A percentile compares a stretch with the other conserved stretches of the same genome.
Conservation (phyloP, 2,113 vertebrate genomes). For the Lophotis ruficrista region DNA sequence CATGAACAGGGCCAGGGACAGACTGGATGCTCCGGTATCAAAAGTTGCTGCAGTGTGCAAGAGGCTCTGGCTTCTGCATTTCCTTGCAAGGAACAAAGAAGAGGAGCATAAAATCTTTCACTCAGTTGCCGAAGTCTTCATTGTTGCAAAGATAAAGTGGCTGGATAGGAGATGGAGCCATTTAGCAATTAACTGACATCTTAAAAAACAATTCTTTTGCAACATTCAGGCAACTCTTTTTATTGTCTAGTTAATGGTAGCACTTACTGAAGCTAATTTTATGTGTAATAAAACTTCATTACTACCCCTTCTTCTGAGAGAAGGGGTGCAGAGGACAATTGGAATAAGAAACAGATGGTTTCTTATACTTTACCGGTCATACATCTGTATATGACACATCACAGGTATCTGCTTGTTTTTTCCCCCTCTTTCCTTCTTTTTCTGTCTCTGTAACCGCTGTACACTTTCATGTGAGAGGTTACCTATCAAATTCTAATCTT, state of each 20-base stretch:
- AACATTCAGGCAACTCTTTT: constrained; percentile 67
- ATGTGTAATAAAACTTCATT: constrained; percentile 78
- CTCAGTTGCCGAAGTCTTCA: background rate
- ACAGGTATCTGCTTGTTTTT: background rate
- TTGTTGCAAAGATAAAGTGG: constrained; percentile 16
- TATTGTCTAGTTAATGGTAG: constrained; percentile 73
- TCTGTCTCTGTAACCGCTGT: background rate
- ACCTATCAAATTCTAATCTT: background rate
- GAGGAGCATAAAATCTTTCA: background rate
- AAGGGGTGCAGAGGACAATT: constrained; percentile 57
- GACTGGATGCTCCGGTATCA: background rate
- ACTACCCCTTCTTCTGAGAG: constrained; percentile 49
- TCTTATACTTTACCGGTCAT: background rate
- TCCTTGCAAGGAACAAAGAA: background rate
- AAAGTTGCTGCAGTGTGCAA: background rate
- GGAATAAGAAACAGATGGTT: constrained; percentile 25
- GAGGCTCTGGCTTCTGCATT: background rate
- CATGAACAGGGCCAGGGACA: background rate
- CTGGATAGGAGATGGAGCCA: constrained; percentile 20
- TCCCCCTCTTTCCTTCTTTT: background rate
- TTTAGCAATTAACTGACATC: constrained; percentile 61
- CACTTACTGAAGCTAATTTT: constrained; percentile 74
- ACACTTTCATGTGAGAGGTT: background rate
- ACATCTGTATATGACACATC: background rate
- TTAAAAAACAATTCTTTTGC: constrained; percentile 71